These are phyloP conservation scores for Elmis aenea DNA, from an alignment of 2,888 invertebrate genomes.

Conservation along the genomic window DNA sequence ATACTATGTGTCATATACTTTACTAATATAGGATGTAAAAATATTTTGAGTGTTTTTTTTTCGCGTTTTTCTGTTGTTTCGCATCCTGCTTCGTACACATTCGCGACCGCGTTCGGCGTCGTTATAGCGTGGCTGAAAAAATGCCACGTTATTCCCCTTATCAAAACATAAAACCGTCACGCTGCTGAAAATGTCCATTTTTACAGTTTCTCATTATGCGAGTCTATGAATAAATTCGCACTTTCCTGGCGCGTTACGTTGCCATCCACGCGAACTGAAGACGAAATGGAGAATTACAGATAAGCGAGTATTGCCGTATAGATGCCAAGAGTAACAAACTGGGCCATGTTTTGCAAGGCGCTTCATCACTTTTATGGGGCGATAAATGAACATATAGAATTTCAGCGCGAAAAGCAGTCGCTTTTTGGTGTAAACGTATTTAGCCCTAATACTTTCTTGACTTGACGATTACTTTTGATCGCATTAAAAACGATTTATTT, in stretches of 20 bases:
- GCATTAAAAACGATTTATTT: too few relatives aligned
- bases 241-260: conserved; percentile 45
- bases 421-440: too few relatives aligned
- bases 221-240: conserved; percentile 54
- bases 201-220: conserved; percentile 53
- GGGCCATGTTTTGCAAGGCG: conserved; percentile 42
- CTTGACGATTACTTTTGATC: too few relatives aligned
- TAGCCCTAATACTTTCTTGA: too few relatives aligned
- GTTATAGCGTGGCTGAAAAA: conserved; percentile 38
- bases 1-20: too few relatives aligned
- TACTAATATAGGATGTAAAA: too few relatives aligned
- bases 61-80: too few relatives aligned
- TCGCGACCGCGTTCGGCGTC: conserved; percentile 14
- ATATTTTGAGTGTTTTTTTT: background rate
- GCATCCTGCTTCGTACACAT: too few relatives aligned
- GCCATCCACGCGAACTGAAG: conserved; percentile 31
- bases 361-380: conserved; percentile 45
- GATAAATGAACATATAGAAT: conserved; percentile 22
- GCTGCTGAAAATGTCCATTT: conserved; percentile 50
- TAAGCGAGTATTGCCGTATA: conserved; percentile 35
- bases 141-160: conserved; percentile 48
- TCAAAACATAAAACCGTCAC: conserved; percentile 51
- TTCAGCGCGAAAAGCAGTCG: too few relatives aligned
- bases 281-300: conserved; percentile 45
- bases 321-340: conserved; percentile 37